Evolutionary conservation across 2,797 vertebrate species (phyloP), one percentile per base, ranked within the genome.

Genomic region (Orientallactaga sibirica): DNA sequence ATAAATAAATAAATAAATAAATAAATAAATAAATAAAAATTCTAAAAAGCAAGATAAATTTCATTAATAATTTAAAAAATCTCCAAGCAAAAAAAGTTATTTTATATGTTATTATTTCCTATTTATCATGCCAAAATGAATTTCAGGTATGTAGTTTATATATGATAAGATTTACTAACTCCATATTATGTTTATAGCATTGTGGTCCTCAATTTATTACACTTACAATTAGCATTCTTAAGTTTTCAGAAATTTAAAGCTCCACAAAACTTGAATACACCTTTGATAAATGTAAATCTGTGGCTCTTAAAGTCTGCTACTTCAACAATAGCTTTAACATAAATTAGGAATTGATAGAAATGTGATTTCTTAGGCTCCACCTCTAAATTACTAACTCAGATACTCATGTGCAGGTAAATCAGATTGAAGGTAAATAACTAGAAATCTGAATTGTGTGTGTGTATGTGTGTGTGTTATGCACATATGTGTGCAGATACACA

Each of bases 31-130:
- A 48, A 48, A 48, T 48, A 48, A 37, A 48, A 48, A 48, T 48
- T 48, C 67, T 87, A 14, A 92, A 91, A 20, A 87, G 16, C 55
- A 74, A 67, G n/a, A 48, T 84, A 62, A 70, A 74, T 94, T 33
- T 93, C 61, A 61, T 78, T 88, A 80, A 41, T 85, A 6, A 33
- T 81, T 3, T 10, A 10, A 24, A 48, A 55, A 48, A 29, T 88
- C 70, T 78, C 15, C 10, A 90, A 20, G 16, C 33, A 82, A 90
- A 37, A 10, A 52, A 86, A 76, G 19, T 76, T 81, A 68, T 90
- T 90, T 90, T 78, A 62, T 55, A 15, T 58, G 18, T 15, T 77
- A 11, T 70, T 64, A 24, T 81, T 86, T 90, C 9, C 66, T 86
- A 43, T 70, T 88, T 89, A 55, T 41, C 6, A 29, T 74, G 11